phyloP scores from a whole-genome alignment of 2,888 invertebrate genomes.

The Callyntrura sp. region DNA sequence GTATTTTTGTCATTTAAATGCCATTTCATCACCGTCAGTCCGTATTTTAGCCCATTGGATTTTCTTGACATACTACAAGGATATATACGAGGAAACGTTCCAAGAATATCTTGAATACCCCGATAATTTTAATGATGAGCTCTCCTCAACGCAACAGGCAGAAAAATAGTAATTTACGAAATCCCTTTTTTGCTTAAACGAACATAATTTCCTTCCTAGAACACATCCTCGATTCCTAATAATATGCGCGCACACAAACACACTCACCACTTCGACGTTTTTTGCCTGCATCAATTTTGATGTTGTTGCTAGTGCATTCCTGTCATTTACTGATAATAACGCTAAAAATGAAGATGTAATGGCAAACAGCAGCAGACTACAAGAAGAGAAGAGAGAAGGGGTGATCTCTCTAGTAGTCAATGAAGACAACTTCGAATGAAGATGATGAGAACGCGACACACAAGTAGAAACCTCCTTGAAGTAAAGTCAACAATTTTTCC shows the following conservation, averaged over 20 bases:
- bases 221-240: slow-evolving; percentile 1
- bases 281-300: not conserved
- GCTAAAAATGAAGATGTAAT: slow-evolving; percentile 40
- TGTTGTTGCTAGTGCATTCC: not conserved
- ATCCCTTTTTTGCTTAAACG: not conserved
- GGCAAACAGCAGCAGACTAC: not conserved
- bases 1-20: slow-evolving; percentile 13
- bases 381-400: too few species aligned
- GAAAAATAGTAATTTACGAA: not conserved
- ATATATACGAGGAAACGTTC: not conserved
- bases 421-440: slow-evolving; percentile 27
- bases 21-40: not conserved
- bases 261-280: not conserved
- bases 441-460: slow-evolving; percentile 27
- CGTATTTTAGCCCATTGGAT: not conserved
- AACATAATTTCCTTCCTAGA: slow-evolving; percentile 10
- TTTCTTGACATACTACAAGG: not conserved
- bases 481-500: slow-evolving; percentile 62
- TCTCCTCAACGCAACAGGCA: not conserved
- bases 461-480: slow-evolving; percentile 55
- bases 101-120: not conserved
- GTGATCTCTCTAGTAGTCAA: not conserved
- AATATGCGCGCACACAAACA: not conserved
- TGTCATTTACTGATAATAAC: slow-evolving; percentile 47
- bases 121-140: too few species aligned